A percentile compares a stretch with the other conserved stretches of the same genome.
Evolutionary conservation across 1,140 invertebrate genomes (phyloP).

Genomic region (Nomia melanderi): DNA sequence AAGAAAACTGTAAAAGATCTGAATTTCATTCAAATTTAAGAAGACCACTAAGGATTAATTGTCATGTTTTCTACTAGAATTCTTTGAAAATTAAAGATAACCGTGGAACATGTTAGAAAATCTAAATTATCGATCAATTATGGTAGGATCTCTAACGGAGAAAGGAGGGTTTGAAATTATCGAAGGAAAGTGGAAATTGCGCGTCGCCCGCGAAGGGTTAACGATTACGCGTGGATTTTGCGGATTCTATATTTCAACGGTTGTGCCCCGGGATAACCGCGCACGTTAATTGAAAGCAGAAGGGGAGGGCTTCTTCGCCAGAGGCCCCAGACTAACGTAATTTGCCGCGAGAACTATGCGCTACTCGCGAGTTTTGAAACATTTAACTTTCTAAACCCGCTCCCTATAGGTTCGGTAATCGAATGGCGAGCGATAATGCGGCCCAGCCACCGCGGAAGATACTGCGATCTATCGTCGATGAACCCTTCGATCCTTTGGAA

Average conservation of each 20-base stretch:
- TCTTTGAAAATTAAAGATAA: no score
- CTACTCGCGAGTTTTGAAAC: constrained; percentile 13
- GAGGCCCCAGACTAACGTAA: background rate
- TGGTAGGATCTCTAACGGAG: no score
- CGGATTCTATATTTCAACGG: constrained; percentile 32
- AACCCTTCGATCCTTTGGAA: no score
- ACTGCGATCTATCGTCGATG: background rate
- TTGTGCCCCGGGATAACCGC: background rate
- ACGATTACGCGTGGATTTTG: constrained; percentile 18
- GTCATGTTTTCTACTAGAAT: no score
- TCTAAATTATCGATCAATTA: no score
- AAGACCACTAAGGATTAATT: no score
- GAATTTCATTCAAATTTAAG: no score
- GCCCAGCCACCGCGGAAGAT: background rate
- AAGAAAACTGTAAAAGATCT: no score
- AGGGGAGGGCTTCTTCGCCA: background rate
- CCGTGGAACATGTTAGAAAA: no score
- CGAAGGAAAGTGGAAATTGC: no score
- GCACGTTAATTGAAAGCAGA: constrained; percentile 1
- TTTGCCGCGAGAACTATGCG: constrained; percentile 2
- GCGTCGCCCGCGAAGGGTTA: constrained; percentile 12
- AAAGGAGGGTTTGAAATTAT: no score
- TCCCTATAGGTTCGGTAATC: background rate
- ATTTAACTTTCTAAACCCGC: background rate
- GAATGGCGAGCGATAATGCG: background rate